These are phyloP conservation scores for Perca fluviatilis DNA, from an alignment of 2,113 vertebrate species.

Conservation along the genomic window DNA sequence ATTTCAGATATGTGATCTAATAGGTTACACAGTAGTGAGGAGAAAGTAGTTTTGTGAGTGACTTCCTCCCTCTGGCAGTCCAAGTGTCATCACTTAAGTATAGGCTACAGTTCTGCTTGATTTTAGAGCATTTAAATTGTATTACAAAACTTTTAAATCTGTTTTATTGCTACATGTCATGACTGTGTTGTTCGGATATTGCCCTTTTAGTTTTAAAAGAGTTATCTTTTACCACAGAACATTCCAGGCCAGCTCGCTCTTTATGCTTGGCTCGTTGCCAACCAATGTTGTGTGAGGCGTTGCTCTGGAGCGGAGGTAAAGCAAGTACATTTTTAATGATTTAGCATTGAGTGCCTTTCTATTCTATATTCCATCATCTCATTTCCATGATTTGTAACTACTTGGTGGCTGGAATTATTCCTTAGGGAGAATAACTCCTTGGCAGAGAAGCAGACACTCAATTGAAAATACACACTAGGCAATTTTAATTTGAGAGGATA, in stretches of 20 bases:
- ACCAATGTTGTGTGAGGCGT: conserved; percentile 56
- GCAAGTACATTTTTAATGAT: conserved; percentile 77
- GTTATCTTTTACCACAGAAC: conserved; percentile 48
- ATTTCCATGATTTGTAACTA: conserved; percentile 84
- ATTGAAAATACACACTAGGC: conserved; percentile 78
- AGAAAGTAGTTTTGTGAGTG: conserved; percentile 1
- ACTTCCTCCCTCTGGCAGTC: conserved; percentile 12
- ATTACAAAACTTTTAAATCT: conserved; percentile 56
- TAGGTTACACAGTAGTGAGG: neutral
- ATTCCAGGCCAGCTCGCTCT: conserved; percentile 11
- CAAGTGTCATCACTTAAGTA: conserved; percentile 20
- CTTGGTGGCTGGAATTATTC: conserved; percentile 76
- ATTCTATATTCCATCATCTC: conserved; percentile 78
- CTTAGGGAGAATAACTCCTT: conserved; percentile 74
- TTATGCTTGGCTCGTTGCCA: conserved; percentile 56
- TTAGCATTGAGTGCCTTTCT: conserved; percentile 74
- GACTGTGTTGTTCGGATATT: conserved; percentile 44
- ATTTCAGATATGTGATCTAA: neutral
- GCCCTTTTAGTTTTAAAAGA: conserved; percentile 49
- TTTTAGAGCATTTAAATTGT: conserved; percentile 47
- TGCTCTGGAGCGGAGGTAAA: conserved; percentile 67
- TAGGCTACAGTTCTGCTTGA: conserved; percentile 12
- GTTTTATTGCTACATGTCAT: conserved; percentile 49
- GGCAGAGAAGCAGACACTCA: conserved; percentile 67
- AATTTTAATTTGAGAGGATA: conserved; percentile 79